A percentile compares a stretch with the other conserved stretches of the same genome.
These are phyloP conservation scores for Metopia argyrocephala DNA, from an alignment of 2,888 invertebrate genomes.

Conservation along the genomic window DNA sequence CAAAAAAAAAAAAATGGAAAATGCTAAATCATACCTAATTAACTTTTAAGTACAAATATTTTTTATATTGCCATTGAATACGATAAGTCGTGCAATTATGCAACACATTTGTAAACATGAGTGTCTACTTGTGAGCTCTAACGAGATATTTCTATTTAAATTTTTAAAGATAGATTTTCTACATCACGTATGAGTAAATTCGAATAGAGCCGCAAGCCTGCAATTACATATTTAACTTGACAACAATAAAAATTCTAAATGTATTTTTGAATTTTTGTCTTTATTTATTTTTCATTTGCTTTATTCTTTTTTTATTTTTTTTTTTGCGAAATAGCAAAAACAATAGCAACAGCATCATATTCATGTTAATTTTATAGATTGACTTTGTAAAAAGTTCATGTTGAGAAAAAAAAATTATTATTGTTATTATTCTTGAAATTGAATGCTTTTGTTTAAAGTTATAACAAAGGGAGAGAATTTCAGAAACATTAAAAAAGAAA, in stretches of 20 bases:
- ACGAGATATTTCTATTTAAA: constrained; percentile 45
- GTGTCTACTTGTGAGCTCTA: neutral
- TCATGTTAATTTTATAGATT: constrained; percentile 61
- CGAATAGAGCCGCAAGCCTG: constrained; percentile 57
- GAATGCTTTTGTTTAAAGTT: constrained; percentile 40
- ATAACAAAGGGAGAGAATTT: neutral
- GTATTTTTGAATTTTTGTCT: neutral
- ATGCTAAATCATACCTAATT: constrained; percentile 37
- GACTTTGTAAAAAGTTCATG: constrained; percentile 53
- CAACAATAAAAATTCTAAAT: constrained; percentile 41
- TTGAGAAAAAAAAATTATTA: neutral
- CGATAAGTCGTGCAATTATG: neutral
- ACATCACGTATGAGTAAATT: constrained; percentile 57
- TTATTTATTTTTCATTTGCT: neutral
- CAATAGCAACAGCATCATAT: constrained; percentile 30
- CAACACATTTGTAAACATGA: constrained; percentile 1
- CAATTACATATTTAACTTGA: constrained; percentile 59
- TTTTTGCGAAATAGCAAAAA: constrained; percentile 21
- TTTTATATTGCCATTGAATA: neutral
- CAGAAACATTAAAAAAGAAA: neutral
- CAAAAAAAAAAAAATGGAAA: too few species aligned
- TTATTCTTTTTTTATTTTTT: constrained; percentile 29
- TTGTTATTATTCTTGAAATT: constrained; percentile 55
- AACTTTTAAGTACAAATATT: constrained; percentile 36
- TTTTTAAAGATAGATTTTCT: constrained; percentile 37